Base-by-base conservation (phyloP, 2,888 invertebrate genomes). In the Diplazon laetatorius region DNA sequence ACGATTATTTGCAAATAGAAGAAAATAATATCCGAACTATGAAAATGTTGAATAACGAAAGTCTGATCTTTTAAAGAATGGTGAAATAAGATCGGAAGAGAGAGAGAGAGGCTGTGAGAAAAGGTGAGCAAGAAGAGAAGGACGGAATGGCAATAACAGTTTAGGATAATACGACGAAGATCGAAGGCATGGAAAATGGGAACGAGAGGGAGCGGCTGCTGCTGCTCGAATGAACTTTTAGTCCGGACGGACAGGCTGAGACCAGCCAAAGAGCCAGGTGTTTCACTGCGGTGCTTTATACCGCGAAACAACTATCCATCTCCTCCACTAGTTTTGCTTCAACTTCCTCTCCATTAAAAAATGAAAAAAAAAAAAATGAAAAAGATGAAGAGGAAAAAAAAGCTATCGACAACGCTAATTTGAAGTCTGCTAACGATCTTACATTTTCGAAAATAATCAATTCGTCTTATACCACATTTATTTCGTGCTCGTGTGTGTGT, bases 191-290 rank as follows among this genome's bases (percentile, higher is more conserved):
- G 22, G 52, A 22, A 52, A 22, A 39, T 66, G 39, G 22, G 52
- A 52, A 37, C 50, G 20, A 30, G 20, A 30, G 18, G 65, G 35
- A 50, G 37, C 50, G 39, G 65, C 52, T 20, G 52, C 65, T 65
- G 25, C 57, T 60, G 65, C 25, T 25, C 22, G 9, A 66, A 66
- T 39, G 39, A 37, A 52, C 50, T 66, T 30, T 48, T 30, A 50
- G 44, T 62, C 50, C 65, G 60, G 59, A 73, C 39, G 63, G 42
- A 66, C 65, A 55, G 72, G 44, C 65, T 65, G 71, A 65, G 68
- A 71, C 39, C 76, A 77, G 82, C 52, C 50, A 84, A 81, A 81
- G 74, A 85, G 86, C 88, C 88, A 88, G 87, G 87, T 87, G 88
- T 88, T 74, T 66, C 65, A 66, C 59, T 59, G 37, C 87, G 85